These are phyloP conservation scores for Geothlypis trichas DNA, from an alignment of 2,113 vertebrate species.

Conservation along the genomic window DNA sequence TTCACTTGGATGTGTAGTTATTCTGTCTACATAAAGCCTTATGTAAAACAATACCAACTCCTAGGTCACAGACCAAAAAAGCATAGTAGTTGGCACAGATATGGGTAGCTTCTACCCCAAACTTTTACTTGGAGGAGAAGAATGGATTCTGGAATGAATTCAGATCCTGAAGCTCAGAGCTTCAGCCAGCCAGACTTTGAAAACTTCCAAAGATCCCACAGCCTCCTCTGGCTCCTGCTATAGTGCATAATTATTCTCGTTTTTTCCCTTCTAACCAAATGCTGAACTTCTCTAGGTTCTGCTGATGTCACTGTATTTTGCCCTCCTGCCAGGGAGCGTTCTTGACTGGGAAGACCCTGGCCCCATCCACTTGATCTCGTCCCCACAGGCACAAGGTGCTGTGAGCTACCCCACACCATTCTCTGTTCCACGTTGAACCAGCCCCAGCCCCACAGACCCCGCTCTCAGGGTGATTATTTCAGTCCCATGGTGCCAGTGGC, in stretches of 20 bases:
- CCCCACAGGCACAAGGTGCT: neutral
- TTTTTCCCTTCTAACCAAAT: neutral
- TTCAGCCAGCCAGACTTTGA: neutral
- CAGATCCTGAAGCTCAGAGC: neutral
- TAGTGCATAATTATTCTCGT: neutral
- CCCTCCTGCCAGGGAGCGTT: neutral
- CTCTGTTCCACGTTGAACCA: neutral
- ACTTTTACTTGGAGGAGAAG: neutral
- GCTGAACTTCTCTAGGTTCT: neutral
- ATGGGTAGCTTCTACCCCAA: neutral
- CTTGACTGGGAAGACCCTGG: neutral
- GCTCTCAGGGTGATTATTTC: neutral
- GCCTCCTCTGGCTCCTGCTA: neutral
- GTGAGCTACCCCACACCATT: neutral
- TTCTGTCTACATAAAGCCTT: neutral
- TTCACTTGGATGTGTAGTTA: neutral
- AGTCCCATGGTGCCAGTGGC: neutral
- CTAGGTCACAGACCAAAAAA: neutral
- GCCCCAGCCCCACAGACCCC: neutral
- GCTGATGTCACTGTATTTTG: neutral
- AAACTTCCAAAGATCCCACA: neutral
- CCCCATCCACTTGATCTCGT: neutral
- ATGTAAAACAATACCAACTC: neutral
- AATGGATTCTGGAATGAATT: neutral
- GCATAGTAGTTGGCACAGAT: neutral